Base-by-base conservation (phyloP, 2,797 vertebrate genomes). In the Molossus molossus region DNA sequence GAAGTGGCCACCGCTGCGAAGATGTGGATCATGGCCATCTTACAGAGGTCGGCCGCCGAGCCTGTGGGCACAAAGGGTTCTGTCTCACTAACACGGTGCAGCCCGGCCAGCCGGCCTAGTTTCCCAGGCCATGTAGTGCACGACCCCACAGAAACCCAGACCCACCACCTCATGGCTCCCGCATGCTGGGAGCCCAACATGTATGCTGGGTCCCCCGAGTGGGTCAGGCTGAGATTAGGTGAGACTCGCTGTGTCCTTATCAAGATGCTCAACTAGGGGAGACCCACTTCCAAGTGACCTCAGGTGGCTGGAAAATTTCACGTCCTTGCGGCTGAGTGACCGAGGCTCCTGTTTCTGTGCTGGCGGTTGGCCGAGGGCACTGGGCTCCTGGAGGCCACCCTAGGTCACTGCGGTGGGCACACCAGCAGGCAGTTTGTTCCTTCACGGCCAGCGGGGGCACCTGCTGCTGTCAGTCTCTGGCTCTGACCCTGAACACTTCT, bases 11-110 rank as follows among this genome's bases (percentile, higher is more conserved):
- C 97, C 13, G 98, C 98, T 33, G 98, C 88, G 96, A 99, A 99
- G 98, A 99, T 98, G 76, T 97, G 97, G 98, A 99, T 99, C 99
- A 99, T 99, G 93, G 99, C 99, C 98, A 99, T 98, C 98, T 99
- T 99, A 97, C 99, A 99, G 96, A 99, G 99, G 98, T 99, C 99
- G 20, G 99, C 99, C 12, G 99, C 99, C 50, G 99, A 99, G 60
- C 99, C 99, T 99, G 81, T 0, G 15, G 92, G 94, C 79, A 67
- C 14, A 69, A 5, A 64, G 17, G n/a, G 33, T 3, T 15, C 55
- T 4, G n/a, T 25, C 6, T 84, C 55, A 50, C 0, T 2, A 0
- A 0, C 14, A 0, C 9, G 1, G 20, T 1, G 17, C 2, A 53
- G 33, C 10, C 55, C 2, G 0, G n/a, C 1, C 0, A 15, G 33